Evolutionary conservation across 2,113 vertebrate genomes (phyloP), one percentile per base, ranked within the genome.

Genomic region (Falcunculus frontatus): DNA sequence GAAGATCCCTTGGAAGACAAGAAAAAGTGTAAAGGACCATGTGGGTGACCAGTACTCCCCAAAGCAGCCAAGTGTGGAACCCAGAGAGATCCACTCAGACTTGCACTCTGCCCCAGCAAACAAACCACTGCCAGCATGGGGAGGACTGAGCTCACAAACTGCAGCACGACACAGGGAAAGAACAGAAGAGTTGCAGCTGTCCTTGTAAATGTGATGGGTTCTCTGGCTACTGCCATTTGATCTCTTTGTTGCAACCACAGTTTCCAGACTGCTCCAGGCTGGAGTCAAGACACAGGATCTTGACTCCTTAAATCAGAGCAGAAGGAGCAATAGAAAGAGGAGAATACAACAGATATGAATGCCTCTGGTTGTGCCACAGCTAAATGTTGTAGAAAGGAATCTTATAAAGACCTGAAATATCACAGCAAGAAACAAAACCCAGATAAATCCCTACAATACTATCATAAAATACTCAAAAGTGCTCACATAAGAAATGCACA

Each of bases 141-240:
- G 25, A 63, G 87, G 29, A 4, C 30, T 3, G 16, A 72, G 57
- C 23, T 79, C 44, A 41, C 52, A 35, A 63, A 26, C 30, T 21
- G 30, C 62, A 47, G 1, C 0, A 1, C 18, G 53, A n/a, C n/a
- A 26, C 12, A 26, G 62, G 35, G 72, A 47, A 55, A 55, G 37
- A 55, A 30, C 7, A 63, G 26, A 49, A 15, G 47, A 85, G 44
- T 4, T 85, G 49, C 86, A 56, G 44, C 18, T 44, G 47, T 29
- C 62, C 56, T 55, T 26, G n/a, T 7, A 37, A 33, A 67, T 1
- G 32, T 11, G 57, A 49, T 4, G 15, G 32, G 30, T 16, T 87
- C 60, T 74, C 42, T 35, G 33, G 47, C 29, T 37, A 21, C 30
- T 32, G 23, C 53, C 42, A 59, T 30, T 27, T 65, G 29, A 77